Evolutionary conservation across 1,140 invertebrate genomes (phyloP), one percentile per base, ranked within the genome.

Genomic region (Zophobas atratus): DNA sequence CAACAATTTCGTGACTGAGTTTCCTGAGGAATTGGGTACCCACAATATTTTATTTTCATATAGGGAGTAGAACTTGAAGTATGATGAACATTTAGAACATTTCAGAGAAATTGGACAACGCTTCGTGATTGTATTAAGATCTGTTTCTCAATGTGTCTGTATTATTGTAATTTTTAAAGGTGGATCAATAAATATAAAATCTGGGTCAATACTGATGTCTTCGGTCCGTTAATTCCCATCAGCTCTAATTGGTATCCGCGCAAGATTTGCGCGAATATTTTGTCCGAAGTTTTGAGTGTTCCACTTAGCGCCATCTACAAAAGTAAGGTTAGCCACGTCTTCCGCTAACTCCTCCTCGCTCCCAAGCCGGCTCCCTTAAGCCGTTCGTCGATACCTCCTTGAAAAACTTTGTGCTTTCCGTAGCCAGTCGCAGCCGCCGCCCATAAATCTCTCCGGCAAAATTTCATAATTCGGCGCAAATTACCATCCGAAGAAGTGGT

Each of bases 381-480:
- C 46, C 41, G 51, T 32, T 49, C 70, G 38, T 70, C 67, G 67
- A 51, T 51, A 53, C 43, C 48, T 49, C 36, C n/a, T 35, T 48
- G 36, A 53, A 39, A 51, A 72, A 38, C 46, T 72, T 70, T 70
- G 33, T 70, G 63, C 34, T 72, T 51, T 73, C 39, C 39, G 60
- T 33, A 39, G 56, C 35, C 35, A 33, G 56, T 60, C 56, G 56
- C 56, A 60, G 56, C 56, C 56, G 39, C 38, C 39, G 60, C 60
- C 36, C 60, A 36, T 67, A 67, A 67, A 43, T 33, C 35, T 67
- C 60, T 20, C 39, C 33, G 8, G n/a, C 6, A 43, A 43, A 67
- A 67, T 67, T 67, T 67, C 60, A 67, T 67, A 67, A 67, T 67
- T 67, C 60, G 60, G 60, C 39, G 60, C 43, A 67, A 67, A 67